phyloP scores from a whole-genome alignment of 2,888 invertebrate genomes.

The Dryocosmus kuriphilus region DNA sequence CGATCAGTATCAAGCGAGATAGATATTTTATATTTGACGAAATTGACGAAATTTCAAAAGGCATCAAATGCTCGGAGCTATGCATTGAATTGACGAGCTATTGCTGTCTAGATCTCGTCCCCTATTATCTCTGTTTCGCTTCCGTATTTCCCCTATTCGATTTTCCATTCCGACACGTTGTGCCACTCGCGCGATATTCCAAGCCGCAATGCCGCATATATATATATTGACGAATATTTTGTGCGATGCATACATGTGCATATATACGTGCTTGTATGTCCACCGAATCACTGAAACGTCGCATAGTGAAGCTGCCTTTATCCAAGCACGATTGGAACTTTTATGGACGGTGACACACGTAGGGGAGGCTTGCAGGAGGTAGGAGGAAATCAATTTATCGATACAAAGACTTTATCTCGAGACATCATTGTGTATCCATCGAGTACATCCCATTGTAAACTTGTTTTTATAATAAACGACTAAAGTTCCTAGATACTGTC shows the following conservation, averaged over 20 bases:
- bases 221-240: background rate
- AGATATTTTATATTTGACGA: background rate
- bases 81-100: slow-evolving; percentile 32
- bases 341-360: slow-evolving; percentile 37
- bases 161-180: slow-evolving; percentile 42
- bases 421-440: slow-evolving; percentile 26
- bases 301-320: slow-evolving; percentile 39
- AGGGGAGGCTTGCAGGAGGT: slow-evolving; percentile 7
- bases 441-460: slow-evolving; percentile 24
- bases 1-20: background rate
- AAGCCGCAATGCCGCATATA: slow-evolving; percentile 14
- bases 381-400: slow-evolving; percentile 37
- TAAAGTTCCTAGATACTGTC: slow-evolving; percentile 11
- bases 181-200: slow-evolving; percentile 41
- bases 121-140: slow-evolving; percentile 40
- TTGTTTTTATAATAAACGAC: slow-evolving; percentile 34
- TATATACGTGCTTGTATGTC: slow-evolving; percentile 18
- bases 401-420: slow-evolving; percentile 39
- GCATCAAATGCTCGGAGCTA: slow-evolving; percentile 15
- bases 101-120: slow-evolving; percentile 32
- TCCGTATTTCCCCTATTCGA: slow-evolving; percentile 37
- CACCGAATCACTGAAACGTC: slow-evolving; percentile 21
- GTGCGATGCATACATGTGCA: background rate
- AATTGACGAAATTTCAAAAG: slow-evolving; percentile 26
- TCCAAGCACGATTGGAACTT: slow-evolving; percentile 44